Evolutionary conservation across 2,797 vertebrate genomes (phyloP).

Genomic region (Paedocypris micromegethes): DNA sequence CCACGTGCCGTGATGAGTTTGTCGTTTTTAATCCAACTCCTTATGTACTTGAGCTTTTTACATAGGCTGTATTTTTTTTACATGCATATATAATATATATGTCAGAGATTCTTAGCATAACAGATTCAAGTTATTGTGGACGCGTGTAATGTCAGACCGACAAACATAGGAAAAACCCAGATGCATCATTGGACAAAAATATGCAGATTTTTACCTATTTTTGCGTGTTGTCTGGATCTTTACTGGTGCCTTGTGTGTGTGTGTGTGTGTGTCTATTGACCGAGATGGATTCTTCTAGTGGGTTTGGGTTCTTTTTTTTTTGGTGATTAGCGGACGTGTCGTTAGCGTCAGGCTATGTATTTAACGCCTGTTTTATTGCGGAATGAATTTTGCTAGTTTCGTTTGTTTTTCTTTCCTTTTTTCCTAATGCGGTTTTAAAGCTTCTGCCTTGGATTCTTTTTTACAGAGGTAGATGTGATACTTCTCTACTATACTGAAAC

Average conservation of each 20-base stretch:
- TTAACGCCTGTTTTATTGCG: constrained; percentile 67
- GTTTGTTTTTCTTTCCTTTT: constrained; percentile 61
- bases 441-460: constrained; percentile 68
- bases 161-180: constrained; percentile 4
- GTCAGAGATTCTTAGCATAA: background rate
- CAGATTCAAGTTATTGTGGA: constrained; percentile 27
- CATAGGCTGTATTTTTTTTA: background rate
- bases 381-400: constrained; percentile 58
- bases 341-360: constrained; percentile 58
- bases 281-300: constrained; percentile 15
- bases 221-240: background rate
- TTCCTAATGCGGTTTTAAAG: constrained; percentile 73
- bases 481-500: constrained; percentile 70
- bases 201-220: constrained; percentile 30
- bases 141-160: background rate
- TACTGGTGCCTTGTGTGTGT: constrained; percentile 12
- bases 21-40: constrained; percentile 9
- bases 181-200: constrained; percentile 1
- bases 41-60: constrained; percentile 2
- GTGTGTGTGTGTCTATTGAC: constrained; percentile 4
- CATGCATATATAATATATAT: no score
- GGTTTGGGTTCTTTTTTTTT: constrained; percentile 21
- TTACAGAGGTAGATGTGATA: constrained; percentile 71
- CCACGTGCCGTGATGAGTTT: constrained; percentile 27
- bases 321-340: constrained; percentile 42